Evolutionary conservation across 2,113 vertebrate species (phyloP).

Genomic region (Pungitius pungitius): DNA sequence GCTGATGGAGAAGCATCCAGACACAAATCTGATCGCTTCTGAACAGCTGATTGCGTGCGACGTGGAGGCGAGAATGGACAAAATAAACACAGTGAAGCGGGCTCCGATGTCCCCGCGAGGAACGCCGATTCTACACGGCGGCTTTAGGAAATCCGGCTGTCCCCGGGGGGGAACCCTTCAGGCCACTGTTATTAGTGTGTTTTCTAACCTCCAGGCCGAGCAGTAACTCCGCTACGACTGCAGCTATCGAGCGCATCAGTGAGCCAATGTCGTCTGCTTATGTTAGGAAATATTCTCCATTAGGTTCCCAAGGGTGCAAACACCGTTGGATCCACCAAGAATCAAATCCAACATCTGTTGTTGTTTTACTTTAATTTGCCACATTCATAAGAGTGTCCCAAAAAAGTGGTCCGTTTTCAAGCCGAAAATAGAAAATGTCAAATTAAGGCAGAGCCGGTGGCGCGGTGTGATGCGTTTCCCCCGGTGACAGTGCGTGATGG

Average conservation of each 20-base stretch:
- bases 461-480: conserved; percentile 49
- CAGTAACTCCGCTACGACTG: conserved; percentile 36
- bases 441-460: conserved; percentile 46
- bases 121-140: conserved; percentile 66
- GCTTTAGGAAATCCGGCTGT: conserved; percentile 73
- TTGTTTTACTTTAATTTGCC: conserved; percentile 46
- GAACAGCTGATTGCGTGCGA: conserved; percentile 63
- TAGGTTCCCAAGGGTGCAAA: conserved; percentile 48
- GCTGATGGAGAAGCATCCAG: neutral
- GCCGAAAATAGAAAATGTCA: conserved; percentile 48
- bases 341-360: conserved; percentile 63
- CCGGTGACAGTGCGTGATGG: conserved; percentile 55
- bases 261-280: conserved; percentile 25
- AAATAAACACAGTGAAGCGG: conserved; percentile 72
- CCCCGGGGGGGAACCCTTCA: conserved; percentile 55
- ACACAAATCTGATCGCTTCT: conserved; percentile 10
- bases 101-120: conserved; percentile 42
- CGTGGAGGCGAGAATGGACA: conserved; percentile 72
- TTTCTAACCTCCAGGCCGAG: conserved; percentile 52
- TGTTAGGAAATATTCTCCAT: conserved; percentile 30
- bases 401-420: conserved; percentile 21
- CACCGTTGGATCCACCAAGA: conserved; percentile 53
- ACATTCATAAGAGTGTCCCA: conserved; percentile 37
- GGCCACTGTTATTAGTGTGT: conserved; percentile 84
- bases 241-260: conserved; percentile 36